Conservation (phyloP, 2,888 invertebrate genomes). For the Enoplolaimus lenunculus region DNA sequence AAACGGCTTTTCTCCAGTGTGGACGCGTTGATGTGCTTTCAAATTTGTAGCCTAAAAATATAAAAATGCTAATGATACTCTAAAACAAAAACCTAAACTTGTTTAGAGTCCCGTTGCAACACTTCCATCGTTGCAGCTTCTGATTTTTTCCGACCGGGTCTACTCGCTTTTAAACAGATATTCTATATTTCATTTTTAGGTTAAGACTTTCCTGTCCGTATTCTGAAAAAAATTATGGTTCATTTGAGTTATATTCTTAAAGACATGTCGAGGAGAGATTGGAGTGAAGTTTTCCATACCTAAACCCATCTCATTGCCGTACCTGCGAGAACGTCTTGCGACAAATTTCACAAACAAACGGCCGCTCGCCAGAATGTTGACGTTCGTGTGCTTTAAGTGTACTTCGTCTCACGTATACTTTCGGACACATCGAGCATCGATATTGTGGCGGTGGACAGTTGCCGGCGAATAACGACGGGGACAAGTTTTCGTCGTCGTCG, state of each 20-base stretch:
- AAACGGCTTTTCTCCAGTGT: conserved; percentile 82
- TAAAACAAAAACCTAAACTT: conserved; percentile 48
- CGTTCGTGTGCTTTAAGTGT: conserved; percentile 78
- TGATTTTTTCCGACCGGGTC: not conserved
- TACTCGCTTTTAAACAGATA: not conserved
- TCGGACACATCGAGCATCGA: conserved; percentile 19
- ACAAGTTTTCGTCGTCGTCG: no score
- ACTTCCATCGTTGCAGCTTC: no score
- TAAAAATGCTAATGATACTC: conserved; percentile 84
- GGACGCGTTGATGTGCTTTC: conserved; percentile 59
- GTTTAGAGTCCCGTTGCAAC: no score
- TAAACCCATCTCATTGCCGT: no score
- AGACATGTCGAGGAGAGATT: no score
- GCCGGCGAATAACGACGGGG: no score
- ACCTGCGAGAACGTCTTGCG: conserved; percentile 25
- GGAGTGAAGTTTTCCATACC: no score
- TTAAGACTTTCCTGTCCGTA: no score
- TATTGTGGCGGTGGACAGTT: not conserved
- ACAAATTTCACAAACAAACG: conserved; percentile 48
- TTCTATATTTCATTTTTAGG: no score
- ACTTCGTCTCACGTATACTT: conserved; percentile 22
- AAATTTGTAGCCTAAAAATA: conserved; percentile 84
- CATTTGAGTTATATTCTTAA: no score
- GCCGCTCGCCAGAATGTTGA: conserved; percentile 88
- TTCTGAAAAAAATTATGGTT: no score